Conservation (phyloP, 2,888 invertebrate genomes). For the Brachylomia viminalis region DNA sequence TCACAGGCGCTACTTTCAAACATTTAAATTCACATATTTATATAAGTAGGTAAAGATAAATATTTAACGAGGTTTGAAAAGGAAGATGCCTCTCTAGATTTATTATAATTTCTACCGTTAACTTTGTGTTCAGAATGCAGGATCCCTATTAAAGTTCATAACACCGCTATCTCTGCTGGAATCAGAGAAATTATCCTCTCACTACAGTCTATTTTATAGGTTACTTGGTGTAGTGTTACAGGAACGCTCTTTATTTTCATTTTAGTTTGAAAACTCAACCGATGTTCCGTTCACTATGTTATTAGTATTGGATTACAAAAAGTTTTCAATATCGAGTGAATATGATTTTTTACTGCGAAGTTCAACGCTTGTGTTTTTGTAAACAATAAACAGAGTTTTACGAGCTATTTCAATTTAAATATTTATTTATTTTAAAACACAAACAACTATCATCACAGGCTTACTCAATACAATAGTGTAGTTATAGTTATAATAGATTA, state of each 20-base stretch:
- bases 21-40: too few relatives aligned
- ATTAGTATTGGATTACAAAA: slow-evolving; percentile 10
- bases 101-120: slow-evolving; percentile 18
- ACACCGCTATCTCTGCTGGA: slow-evolving; percentile 15
- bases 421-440: not conserved
- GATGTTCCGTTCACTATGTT: not conserved
- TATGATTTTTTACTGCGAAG: not conserved
- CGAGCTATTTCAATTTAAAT: not conserved
- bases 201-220: slow-evolving; percentile 6
- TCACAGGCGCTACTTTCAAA: too few relatives aligned
- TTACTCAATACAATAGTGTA: too few relatives aligned
- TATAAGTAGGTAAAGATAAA: not conserved
- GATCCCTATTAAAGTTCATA: slow-evolving; percentile 11
- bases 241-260: not conserved
- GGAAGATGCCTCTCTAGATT: slow-evolving; percentile 2
- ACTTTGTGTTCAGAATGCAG: slow-evolving; percentile 16
- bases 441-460: too few relatives aligned
- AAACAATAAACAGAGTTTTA: not conserved
- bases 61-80: not conserved
- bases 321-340: not conserved
- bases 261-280: not conserved
- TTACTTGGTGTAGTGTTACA: not conserved
- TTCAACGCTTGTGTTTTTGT: not conserved
- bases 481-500: too few relatives aligned
- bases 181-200: not conserved